These are phyloP conservation scores for Hypanus sabinus DNA, from an alignment of 2,113 vertebrate genomes.

Conservation along the genomic window DNA sequence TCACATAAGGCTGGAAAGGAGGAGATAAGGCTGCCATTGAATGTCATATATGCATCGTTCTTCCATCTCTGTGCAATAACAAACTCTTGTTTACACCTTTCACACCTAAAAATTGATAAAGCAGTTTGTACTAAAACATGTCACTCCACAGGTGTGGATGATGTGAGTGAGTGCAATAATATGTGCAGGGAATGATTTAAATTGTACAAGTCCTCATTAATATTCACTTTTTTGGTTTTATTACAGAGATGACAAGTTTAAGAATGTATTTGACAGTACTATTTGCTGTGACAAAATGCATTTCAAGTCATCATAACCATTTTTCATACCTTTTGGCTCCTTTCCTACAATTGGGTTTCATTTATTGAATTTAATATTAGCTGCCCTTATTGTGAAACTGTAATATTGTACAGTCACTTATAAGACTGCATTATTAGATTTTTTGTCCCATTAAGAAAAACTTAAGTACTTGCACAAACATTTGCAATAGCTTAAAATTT, in stretches of 20 bases:
- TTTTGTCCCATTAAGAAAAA: background rate
- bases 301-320: background rate
- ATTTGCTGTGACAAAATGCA: background rate
- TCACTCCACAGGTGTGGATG: background rate
- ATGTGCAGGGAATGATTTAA: background rate
- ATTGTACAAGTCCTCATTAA: background rate
- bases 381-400: background rate
- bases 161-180: background rate
- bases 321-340: background rate
- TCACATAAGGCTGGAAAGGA: background rate
- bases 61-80: background rate
- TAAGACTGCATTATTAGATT: background rate
- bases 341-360: background rate
- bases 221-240: background rate
- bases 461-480: background rate
- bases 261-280: constrained; percentile 3
- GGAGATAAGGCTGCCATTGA: background rate
- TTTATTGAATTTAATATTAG: background rate
- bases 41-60: background rate
- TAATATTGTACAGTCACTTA: background rate
- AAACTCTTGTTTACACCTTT: background rate
- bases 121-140: background rate
- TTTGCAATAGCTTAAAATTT: background rate
- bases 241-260: constrained; percentile 21
- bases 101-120: constrained; percentile 11